phyloP scores from a whole-genome alignment of 1,140 invertebrate species.

The Nephila pilipes region DNA sequence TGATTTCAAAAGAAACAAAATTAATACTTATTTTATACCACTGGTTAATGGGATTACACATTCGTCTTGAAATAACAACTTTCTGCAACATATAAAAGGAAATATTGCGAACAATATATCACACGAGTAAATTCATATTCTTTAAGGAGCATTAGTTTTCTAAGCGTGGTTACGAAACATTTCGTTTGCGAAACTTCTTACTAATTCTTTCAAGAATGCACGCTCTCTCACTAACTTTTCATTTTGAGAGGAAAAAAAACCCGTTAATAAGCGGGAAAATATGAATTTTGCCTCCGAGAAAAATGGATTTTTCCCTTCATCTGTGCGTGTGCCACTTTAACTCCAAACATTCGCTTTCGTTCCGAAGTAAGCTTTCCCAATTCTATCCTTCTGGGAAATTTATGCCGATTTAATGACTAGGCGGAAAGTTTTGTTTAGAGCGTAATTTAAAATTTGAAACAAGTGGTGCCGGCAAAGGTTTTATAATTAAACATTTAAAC shows the following conservation, averaged over 20 bases:
- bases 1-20: too few relatives aligned
- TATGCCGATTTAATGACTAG: constrained; percentile 62
- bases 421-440: constrained; percentile 40
- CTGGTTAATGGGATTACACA: too few relatives aligned
- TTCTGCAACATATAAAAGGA: too few relatives aligned
- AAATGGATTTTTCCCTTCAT: neutral
- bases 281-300: neutral
- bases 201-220: neutral
- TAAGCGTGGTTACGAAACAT: neutral
- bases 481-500: constrained; percentile 57
- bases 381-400: constrained; percentile 53
- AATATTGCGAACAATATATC: too few relatives aligned
- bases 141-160: too few relatives aligned
- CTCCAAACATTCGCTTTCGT: neutral
- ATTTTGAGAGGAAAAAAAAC: neutral
- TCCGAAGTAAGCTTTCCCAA: neutral
- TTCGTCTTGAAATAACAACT: too few relatives aligned
- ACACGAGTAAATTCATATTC: too few relatives aligned
- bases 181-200: neutral
- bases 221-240: neutral
- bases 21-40: too few relatives aligned
- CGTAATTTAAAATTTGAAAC: constrained; percentile 55
- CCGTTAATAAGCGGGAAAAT: neutral
- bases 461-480: neutral
- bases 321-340: constrained; percentile 12